Conservation (phyloP, 2,113 vertebrate species). For the Okapia johnstoni region DNA sequence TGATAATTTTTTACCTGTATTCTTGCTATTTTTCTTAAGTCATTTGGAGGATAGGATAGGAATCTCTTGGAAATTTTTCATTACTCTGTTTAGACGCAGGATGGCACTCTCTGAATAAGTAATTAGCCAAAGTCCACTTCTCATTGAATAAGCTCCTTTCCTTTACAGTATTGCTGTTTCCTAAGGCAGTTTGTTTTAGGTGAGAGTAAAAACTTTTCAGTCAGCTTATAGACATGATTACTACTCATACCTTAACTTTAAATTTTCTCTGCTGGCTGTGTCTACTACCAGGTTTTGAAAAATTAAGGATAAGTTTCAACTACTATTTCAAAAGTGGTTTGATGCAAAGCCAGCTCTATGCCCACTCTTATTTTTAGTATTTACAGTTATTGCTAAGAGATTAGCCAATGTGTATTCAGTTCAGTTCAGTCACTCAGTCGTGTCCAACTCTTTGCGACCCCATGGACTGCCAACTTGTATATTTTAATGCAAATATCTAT, state of each 20-base stretch:
- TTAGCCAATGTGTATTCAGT: not conserved
- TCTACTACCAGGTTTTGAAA: not conserved
- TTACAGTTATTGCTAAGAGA: not conserved
- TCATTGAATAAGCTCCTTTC: not conserved
- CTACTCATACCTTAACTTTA: not conserved
- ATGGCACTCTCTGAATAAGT: slow-evolving; percentile 80
- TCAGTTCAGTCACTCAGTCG: not conserved
- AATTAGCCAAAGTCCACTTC: slow-evolving; percentile 51
- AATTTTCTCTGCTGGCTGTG: not conserved
- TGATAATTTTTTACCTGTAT: not conserved
- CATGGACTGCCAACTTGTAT: not conserved
- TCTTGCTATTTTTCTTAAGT: not conserved
- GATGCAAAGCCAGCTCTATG: not conserved
- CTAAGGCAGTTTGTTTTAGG: slow-evolving; percentile 8
- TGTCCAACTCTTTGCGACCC: not conserved
- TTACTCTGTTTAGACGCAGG: slow-evolving; percentile 72
- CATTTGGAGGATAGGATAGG: not conserved
- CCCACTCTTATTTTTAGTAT: not conserved
- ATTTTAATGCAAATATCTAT: not conserved
- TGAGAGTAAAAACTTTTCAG: not conserved
- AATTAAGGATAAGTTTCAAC: not conserved
- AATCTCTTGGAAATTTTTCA: slow-evolving; percentile 41
- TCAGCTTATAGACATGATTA: not conserved
- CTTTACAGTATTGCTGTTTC: not conserved
- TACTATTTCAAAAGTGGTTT: slow-evolving; percentile 3